A percentile compares a stretch with the other conserved stretches of the same genome.
These are phyloP conservation scores for Synanthedon myopaeformis DNA, from an alignment of 2,888 invertebrate species.

Conservation along the genomic window DNA sequence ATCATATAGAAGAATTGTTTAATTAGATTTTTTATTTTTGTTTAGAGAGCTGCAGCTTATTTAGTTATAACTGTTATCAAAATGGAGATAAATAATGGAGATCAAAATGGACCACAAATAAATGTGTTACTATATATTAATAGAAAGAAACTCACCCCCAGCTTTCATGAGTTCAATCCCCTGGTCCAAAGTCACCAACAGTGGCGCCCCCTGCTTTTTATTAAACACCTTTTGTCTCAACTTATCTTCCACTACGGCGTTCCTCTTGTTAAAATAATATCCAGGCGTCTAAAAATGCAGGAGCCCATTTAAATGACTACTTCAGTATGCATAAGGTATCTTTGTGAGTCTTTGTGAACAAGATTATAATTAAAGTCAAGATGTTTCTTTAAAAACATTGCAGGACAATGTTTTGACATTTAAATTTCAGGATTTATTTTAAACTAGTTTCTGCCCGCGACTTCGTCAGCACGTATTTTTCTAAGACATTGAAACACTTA, in stretches of 20 bases:
- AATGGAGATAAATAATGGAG: no score
- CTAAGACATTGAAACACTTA: no score
- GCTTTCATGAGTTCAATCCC: slow-evolving; percentile 43
- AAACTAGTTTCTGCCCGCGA: no score
- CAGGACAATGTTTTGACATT: no score
- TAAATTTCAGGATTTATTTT: no score
- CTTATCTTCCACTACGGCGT: slow-evolving; percentile 36
- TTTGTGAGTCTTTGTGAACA: background rate
- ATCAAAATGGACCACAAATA: no score
- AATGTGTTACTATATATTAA: slow-evolving; percentile 3
- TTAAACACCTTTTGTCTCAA: slow-evolving; percentile 35
- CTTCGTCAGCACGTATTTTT: no score
- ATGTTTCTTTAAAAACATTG: background rate
- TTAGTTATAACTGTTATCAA: no score
- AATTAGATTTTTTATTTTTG: no score
- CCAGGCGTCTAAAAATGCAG: slow-evolving; percentile 26
- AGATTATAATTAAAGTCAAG: background rate
- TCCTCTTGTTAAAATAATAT: slow-evolving; percentile 43
- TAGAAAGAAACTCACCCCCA: slow-evolving; percentile 29
- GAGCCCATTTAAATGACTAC: background rate
- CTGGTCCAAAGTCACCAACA: slow-evolving; percentile 23
- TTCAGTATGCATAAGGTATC: background rate
- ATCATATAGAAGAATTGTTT: no score
- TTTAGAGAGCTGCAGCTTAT: no score
- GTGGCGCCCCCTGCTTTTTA: slow-evolving; percentile 25